Percentiles rank a stretch among this genome's conserved stretches.
Evolutionary conservation across 2,113 vertebrate genomes (phyloP).

Genomic region (Phrynosoma platyrhinos): DNA sequence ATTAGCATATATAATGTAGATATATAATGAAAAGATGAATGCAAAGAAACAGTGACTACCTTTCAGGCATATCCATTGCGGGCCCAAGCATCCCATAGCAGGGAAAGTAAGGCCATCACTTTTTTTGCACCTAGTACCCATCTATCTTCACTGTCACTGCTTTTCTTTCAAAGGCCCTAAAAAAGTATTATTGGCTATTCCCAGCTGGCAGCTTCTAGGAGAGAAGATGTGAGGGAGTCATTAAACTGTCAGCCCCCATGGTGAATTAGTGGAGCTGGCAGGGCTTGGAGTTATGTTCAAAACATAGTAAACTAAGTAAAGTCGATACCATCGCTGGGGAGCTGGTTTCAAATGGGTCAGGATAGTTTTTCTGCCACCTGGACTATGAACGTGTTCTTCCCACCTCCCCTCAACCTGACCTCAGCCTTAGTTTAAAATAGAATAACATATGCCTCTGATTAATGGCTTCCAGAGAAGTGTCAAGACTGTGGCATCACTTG

Average conservation of each 20-base stretch:
- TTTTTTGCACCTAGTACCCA: not conserved
- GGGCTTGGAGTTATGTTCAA: not conserved
- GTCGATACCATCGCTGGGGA: not conserved
- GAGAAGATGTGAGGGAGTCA: constrained; percentile 2
- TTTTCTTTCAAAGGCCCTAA: not conserved
- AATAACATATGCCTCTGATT: not conserved
- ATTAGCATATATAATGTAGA: no score
- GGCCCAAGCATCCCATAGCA: not conserved
- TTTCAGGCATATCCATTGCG: not conserved
- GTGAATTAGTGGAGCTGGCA: not conserved
- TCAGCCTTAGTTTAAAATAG: constrained; percentile 10
- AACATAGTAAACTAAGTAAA: constrained; percentile 14
- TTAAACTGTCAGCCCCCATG: not conserved
- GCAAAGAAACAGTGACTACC: not conserved
- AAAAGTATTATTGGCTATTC: not conserved
- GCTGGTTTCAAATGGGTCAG: not conserved
- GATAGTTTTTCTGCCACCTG: not conserved
- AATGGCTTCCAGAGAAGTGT: not conserved
- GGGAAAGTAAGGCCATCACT: not conserved
- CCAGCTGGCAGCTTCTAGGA: not conserved
- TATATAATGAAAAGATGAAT: no score
- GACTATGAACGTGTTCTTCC: not conserved
- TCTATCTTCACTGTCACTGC: not conserved
- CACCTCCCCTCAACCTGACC: not conserved
- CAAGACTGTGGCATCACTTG: not conserved